phyloP scores from a whole-genome alignment of 1,140 invertebrate genomes.

The Drosophila funebris region DNA sequence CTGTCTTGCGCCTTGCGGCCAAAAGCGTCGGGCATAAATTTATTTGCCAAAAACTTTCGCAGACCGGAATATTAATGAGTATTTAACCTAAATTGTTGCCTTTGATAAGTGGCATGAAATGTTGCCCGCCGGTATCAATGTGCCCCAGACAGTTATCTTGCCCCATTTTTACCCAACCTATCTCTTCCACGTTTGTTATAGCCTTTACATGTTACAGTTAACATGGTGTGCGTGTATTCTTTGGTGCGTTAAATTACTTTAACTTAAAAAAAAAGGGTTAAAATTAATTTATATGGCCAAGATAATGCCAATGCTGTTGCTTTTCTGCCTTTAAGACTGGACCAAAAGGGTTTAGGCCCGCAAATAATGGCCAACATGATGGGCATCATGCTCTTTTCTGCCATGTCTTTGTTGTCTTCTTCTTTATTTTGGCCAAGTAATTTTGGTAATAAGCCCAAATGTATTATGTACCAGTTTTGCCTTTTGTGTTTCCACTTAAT shows the following conservation, averaged over 20 bases:
- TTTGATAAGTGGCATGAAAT: constrained; percentile 82
- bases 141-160: constrained; percentile 45
- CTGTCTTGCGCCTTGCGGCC: constrained; percentile 62
- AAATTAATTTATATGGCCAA: constrained; percentile 68
- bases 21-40: constrained; percentile 73
- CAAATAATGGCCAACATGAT: constrained; percentile 33
- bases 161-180: neutral
- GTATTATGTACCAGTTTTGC: constrained; percentile 8
- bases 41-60: constrained; percentile 81
- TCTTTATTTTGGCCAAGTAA: constrained; percentile 14
- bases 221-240: constrained; percentile 32
- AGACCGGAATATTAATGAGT: constrained; percentile 82
- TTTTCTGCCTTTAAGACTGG: constrained; percentile 55
- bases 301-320: neutral
- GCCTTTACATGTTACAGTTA: neutral
- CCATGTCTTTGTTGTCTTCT: constrained; percentile 31
- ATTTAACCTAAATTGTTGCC: constrained; percentile 83
- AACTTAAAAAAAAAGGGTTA: constrained; percentile 67
- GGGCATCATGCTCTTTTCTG: constrained; percentile 31
- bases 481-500: constrained; percentile 43
- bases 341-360: constrained; percentile 7
- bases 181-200: neutral
- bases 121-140: constrained; percentile 53
- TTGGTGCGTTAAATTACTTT: constrained; percentile 72
- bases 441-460: constrained; percentile 15